A percentile compares a stretch with the other conserved stretches of the same genome.
These are phyloP conservation scores for Protaetia brevitarsis DNA, from an alignment of 1,140 invertebrate species.

Conservation along the genomic window DNA sequence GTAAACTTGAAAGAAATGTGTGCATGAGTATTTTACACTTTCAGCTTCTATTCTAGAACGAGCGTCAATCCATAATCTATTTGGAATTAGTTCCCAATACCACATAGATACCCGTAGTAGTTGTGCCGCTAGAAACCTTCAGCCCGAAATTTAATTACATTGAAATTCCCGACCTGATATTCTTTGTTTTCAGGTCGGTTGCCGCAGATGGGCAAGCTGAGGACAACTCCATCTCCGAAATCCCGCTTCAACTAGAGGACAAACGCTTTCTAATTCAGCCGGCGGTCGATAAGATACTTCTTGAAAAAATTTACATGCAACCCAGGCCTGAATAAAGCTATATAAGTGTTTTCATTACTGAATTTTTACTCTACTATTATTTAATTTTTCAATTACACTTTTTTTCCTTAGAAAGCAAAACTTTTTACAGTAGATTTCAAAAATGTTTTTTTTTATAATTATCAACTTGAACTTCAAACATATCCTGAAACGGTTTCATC, in stretches of 20 bases:
- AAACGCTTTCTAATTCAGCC: constrained; percentile 57
- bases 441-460: neutral
- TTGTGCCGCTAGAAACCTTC: too few species aligned
- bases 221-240: constrained; percentile 52
- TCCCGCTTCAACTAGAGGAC: constrained; percentile 51
- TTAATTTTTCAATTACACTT: neutral
- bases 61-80: too few species aligned
- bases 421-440: neutral
- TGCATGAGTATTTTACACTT: too few species aligned
- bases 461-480: constrained; percentile 8
- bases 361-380: constrained; percentile 4
- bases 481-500: constrained; percentile 15
- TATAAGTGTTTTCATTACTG: neutral
- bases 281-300: constrained; percentile 55
- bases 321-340: constrained; percentile 18
- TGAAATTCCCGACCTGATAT: neutral
- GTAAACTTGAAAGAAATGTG: too few species aligned
- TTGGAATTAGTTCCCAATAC: too few species aligned
- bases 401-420: neutral
- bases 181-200: constrained; percentile 49
- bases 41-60: too few species aligned
- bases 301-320: constrained; percentile 47
- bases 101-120: too few species aligned
- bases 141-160: too few species aligned
- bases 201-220: constrained; percentile 56